Evolutionary conservation across 2,797 vertebrate genomes (phyloP).

Genomic region (Miichthys miiuy): DNA sequence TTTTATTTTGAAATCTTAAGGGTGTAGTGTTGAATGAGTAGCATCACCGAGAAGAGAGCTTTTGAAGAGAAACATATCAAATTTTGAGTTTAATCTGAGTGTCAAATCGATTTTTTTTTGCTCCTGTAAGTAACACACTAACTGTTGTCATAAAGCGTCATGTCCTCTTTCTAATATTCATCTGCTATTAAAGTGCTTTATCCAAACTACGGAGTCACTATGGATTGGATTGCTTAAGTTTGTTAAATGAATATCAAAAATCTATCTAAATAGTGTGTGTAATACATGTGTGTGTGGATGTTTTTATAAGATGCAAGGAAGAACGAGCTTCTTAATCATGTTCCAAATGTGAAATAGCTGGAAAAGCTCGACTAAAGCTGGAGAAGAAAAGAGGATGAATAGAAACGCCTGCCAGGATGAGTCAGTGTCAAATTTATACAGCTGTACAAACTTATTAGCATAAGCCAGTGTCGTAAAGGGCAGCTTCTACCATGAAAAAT

Average conservation of each 20-base stretch:
- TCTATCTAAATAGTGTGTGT: conserved; percentile 4
- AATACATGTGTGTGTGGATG: neutral
- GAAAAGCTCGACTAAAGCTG: neutral
- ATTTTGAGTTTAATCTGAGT: conserved; percentile 63
- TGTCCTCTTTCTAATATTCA: conserved; percentile 78
- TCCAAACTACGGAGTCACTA: conserved; percentile 52
- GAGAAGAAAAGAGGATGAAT: neutral
- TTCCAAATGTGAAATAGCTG: neutral
- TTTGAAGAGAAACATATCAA: conserved; percentile 63
- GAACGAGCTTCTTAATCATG: neutral
- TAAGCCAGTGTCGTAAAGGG: neutral
- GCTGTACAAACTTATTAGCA: conserved; percentile 32
- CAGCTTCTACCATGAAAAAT: neutral
- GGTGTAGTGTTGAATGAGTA: conserved; percentile 48
- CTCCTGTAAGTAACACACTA: conserved; percentile 77
- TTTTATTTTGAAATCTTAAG: conserved; percentile 54
- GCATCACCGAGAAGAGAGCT: conserved; percentile 27
- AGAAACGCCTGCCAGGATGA: neutral
- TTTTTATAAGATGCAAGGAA: neutral
- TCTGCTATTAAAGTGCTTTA: conserved; percentile 84
- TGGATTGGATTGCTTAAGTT: conserved; percentile 44
- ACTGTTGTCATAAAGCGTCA: conserved; percentile 72
- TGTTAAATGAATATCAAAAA: conserved; percentile 7
- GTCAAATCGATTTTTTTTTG: conserved; percentile 56
- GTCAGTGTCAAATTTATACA: conserved; percentile 42